These are phyloP conservation scores for Ciconia nigra DNA, from an alignment of 2,797 vertebrate species.

Conservation along the genomic window DNA sequence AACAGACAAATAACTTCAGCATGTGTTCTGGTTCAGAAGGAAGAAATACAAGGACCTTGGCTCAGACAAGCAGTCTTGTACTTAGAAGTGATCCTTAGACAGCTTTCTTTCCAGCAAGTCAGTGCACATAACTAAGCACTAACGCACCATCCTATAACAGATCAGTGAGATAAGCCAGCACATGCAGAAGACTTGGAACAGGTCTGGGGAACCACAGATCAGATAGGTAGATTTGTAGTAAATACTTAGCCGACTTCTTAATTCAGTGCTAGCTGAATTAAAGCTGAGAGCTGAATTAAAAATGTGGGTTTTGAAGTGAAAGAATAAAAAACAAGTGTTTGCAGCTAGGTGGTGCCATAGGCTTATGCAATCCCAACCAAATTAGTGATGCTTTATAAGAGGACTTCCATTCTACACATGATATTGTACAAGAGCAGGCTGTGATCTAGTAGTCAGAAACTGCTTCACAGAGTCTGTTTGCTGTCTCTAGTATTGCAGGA, in stretches of 20 bases:
- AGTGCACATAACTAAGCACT: background rate
- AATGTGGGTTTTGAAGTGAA: background rate
- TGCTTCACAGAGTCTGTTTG: background rate
- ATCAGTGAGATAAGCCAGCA: background rate
- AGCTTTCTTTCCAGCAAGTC: background rate
- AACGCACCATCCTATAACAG: background rate
- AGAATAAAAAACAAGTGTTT: background rate
- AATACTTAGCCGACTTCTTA: background rate
- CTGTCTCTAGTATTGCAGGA: background rate
- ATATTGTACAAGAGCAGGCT: background rate
- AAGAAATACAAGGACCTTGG: background rate
- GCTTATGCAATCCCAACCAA: background rate
- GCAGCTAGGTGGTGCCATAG: conserved; percentile 65
- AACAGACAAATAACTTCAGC: background rate
- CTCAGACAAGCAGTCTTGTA: background rate
- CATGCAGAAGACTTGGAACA: background rate
- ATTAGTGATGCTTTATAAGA: background rate
- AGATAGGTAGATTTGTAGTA: background rate
- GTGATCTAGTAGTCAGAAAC: background rate
- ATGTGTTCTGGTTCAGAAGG: background rate
- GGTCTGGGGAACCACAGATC: background rate
- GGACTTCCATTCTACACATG: background rate
- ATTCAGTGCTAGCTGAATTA: background rate
- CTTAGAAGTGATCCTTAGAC: background rate
- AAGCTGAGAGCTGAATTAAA: background rate